Base-by-base conservation (phyloP, 1,140 invertebrate genomes). In the Colletes gigas region DNA sequence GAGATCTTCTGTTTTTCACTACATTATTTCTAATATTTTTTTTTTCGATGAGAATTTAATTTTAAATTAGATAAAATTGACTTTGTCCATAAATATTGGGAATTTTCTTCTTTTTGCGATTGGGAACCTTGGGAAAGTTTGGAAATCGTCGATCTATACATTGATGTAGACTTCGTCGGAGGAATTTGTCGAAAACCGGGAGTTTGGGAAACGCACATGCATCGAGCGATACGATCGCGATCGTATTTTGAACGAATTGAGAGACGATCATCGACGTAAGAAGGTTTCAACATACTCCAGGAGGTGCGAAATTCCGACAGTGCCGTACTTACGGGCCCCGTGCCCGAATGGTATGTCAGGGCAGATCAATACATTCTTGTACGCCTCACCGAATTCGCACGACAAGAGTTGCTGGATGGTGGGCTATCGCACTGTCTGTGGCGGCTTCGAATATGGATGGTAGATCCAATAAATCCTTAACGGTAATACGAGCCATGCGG, bases 331-430 rank as follows among this genome's bases (percentile, higher is more conserved):
- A 89, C 88, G 80, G 88, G 86, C 85, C 88, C 87, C 86, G 87
- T 88, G 86, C 85, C 83, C 87, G 89, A 86, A 90, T 91, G 90
- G 88, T 89, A 91, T 91, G 90, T 92, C 90, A 90, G 83, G 65
- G 83, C 89, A 90, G 89, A 92, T 92, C 91, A 91, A 92, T 92
- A 92, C 89, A 92, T 92, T 92, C 91, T 92, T 92, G 88, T 89
- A 89, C 91, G 90, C 87, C 86, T 92, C 89, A 85, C 75, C 86
- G 87, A 91, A 88, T 90, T 89, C 86, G 85, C 86, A 85, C 86
- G 88, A 88, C 84, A 85, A 88, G 84, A 85, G 87, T 81, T 83
- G 73, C 72, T 59, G 70, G 67, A 57, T 78, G 67, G 65, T 54
- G 55, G 80, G 59, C 63, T 30, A 30, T 59, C 80, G 66, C 80